Conservation (phyloP, 2,113 vertebrate species). For the Okapia johnstoni region DNA sequence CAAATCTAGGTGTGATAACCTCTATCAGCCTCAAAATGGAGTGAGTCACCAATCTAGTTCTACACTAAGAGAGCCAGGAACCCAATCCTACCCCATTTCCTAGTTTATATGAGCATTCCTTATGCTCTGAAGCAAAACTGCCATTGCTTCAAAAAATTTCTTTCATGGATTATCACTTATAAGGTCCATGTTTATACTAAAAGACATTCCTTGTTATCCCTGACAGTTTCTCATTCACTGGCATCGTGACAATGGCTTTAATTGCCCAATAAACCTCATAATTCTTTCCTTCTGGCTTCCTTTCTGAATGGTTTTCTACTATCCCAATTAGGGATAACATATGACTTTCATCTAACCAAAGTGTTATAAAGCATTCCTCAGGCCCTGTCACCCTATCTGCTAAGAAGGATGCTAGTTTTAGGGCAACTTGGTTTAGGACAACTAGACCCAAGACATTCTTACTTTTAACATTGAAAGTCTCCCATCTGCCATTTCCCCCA, state of each 20-base stretch:
- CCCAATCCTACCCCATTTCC: neutral
- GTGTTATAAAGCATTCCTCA: neutral
- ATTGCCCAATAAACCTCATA: neutral
- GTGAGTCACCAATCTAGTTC: neutral
- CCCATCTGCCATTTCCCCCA: neutral
- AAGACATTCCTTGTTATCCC: neutral
- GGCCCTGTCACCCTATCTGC: neutral
- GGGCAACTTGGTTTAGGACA: neutral
- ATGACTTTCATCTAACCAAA: conserved; percentile 15
- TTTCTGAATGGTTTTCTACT: conserved; percentile 29
- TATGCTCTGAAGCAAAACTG: neutral
- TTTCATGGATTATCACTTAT: neutral
- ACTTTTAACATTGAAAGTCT: conserved; percentile 8
- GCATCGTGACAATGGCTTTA: neutral
- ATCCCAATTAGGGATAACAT: neutral
- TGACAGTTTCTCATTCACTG: neutral
- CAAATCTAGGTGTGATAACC: neutral
- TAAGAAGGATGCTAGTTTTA: neutral
- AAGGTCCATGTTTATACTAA: neutral
- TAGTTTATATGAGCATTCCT: neutral
- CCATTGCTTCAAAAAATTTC: neutral
- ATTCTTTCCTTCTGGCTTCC: neutral
- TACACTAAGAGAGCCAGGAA: neutral
- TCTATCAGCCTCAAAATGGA: conserved; percentile 14
- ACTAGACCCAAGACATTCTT: neutral